Conservation (phyloP, 1,140 invertebrate genomes). For the Maconellicoccus hirsutus region DNA sequence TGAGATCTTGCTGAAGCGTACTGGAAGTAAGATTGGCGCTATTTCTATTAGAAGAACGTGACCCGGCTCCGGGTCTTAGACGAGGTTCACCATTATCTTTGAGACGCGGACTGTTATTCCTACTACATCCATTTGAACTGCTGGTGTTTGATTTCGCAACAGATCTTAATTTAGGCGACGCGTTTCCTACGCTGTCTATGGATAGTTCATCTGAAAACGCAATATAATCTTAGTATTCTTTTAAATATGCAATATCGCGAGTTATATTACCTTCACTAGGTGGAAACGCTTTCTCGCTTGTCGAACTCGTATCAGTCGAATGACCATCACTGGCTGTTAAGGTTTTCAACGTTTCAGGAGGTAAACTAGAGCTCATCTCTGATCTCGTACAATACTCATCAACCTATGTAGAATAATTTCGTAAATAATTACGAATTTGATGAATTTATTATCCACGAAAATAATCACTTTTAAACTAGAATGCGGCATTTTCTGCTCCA, state of each 20-base stretch:
- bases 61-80: conserved; percentile 38
- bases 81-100: conserved; percentile 40
- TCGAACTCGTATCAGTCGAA: conserved; percentile 38
- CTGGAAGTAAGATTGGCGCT: conserved; percentile 51
- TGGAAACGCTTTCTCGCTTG: conserved; percentile 9
- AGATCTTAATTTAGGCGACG: conserved; percentile 30
- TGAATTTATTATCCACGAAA: background rate
- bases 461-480: conserved; percentile 9
- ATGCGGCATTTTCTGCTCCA: conserved; percentile 25
- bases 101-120: conserved; percentile 42
- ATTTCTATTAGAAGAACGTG: conserved; percentile 39
- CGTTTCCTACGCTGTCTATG: conserved; percentile 34
- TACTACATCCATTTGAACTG: conserved; percentile 30
- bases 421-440: background rate
- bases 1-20: conserved; percentile 74
- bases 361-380: conserved; percentile 19
- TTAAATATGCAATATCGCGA: background rate
- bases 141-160: background rate
- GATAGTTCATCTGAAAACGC: conserved; percentile 45
- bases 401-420: background rate
- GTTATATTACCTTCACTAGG: conserved; percentile 9
- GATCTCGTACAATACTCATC: background rate
- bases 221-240: background rate
- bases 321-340: conserved; percentile 39
- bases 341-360: conserved; percentile 19